Evolutionary conservation across 2,888 invertebrate genomes (phyloP), one percentile per base, ranked within the genome.

Genomic region (Xanthorhoe designata): DNA sequence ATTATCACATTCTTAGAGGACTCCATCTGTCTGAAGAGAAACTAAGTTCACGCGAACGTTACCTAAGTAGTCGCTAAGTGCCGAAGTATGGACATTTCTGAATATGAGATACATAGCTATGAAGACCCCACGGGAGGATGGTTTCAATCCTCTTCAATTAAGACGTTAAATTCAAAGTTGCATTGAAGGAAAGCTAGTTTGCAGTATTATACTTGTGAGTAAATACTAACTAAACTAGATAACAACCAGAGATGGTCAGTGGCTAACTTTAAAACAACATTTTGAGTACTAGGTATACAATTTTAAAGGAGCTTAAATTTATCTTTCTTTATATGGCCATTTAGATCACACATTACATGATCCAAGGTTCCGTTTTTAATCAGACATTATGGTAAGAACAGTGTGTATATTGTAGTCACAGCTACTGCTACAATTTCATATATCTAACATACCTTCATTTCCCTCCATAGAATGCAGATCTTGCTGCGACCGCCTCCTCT

Each of bases 401-500:
- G 32, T 32, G 32, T 6, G 4, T 3, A 24, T 6, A 32, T 32
- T 2, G 5, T 32, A 2, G 8, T 24, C 32, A 1, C 6, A 47
- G 47, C 17, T 45, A n/a, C 15, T 45, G 10, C 19, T 24, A 50
- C 8, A 54, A 35, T 15, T 17, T 2, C 13, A n/a, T 10, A 51
- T 1, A 13, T 17, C 10, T 2, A 15, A 9, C 54, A 50, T 64
- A 94, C 94, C 94, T 92, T 92, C 92, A 8, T 89, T 83, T 64
- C 89, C 90, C 67, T 85, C 94, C 45, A 94, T 77, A 0, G 93
- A 91, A 67, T 89, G 91, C 17, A 94, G 83, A 53, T 94, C 94
- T 75, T 94, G 94, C 75, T 94, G 94, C 7, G 93, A 94, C 17
- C 94, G 84, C 17, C 94, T 81, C 0, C 94, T 85, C 76, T 93